These are phyloP conservation scores for Poeciliopsis paucimaculata DNA, from an alignment of 2,797 vertebrate genomes.

Conservation along the genomic window DNA sequence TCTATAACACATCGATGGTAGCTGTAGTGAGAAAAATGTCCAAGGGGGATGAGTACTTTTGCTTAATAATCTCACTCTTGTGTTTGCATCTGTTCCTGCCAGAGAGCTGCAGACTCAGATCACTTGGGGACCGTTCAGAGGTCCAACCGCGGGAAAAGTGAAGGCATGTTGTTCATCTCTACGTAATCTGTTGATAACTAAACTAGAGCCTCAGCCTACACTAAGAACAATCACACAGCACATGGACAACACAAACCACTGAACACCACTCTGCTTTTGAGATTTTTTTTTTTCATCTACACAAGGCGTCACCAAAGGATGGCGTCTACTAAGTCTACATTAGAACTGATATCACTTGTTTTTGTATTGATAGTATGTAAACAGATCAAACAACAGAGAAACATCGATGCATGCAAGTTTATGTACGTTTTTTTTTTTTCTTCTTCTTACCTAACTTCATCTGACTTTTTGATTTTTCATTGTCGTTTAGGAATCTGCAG, in stretches of 20 bases:
- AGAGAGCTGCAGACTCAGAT: conserved; percentile 44
- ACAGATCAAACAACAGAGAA: conserved; percentile 89
- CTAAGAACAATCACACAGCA: conserved; percentile 91
- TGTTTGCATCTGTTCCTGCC: conserved; percentile 74
- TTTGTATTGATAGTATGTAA: conserved; percentile 87
- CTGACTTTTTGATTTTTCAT: conserved; percentile 49
- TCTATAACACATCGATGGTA: background rate
- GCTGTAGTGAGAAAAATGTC: background rate
- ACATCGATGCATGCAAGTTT: conserved; percentile 97
- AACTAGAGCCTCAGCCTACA: conserved; percentile 87
- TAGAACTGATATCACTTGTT: conserved; percentile 86
- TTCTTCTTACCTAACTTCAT: conserved; percentile 42
- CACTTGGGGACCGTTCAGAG: conserved; percentile 42
- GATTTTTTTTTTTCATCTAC: conserved; percentile 64
- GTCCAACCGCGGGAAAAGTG: conserved; percentile 41
- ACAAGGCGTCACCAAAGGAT: conserved; percentile 89
- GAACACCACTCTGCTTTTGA: conserved; percentile 88
- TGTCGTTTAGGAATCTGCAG: conserved; percentile 70
- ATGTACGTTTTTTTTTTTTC: conserved; percentile 74
- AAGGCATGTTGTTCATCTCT: conserved; percentile 71
- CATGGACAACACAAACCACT: conserved; percentile 91
- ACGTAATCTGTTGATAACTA: conserved; percentile 80
- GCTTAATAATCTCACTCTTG: conserved; percentile 3
- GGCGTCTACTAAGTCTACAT: conserved; percentile 90
- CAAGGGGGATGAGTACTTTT: background rate